Percentiles rank a stretch among this genome's conserved stretches.
phyloP scores from a whole-genome alignment of 2,113 vertebrate genomes.

The rabbit (Oryctolagus cuniculus) region DNA sequence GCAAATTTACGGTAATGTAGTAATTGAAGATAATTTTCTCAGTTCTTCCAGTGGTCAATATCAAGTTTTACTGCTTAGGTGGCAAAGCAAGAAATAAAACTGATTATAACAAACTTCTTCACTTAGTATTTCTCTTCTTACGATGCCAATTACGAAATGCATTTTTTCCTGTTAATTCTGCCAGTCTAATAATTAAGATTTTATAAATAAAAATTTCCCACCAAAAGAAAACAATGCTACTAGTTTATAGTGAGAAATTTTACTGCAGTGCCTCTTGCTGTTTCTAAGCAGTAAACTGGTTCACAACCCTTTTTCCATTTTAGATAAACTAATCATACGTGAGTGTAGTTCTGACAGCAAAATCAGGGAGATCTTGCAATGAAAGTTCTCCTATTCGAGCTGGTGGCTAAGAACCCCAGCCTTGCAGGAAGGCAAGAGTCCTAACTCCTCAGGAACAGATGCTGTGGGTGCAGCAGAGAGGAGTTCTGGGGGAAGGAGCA shows the following conservation, averaged over 20 bases:
- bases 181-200: conserved; percentile 46
- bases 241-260: background rate
- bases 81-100: conserved; percentile 70
- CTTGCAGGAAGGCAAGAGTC: conserved; percentile 28
- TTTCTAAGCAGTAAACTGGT: conserved; percentile 57
- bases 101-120: background rate
- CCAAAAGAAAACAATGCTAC: conserved; percentile 44
- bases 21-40: background rate
- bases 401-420: conserved; percentile 28
- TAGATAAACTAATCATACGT: background rate
- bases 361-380: conserved; percentile 26
- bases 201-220: conserved; percentile 50
- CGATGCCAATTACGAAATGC: conserved; percentile 49
- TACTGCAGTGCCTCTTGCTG: conserved; percentile 33
- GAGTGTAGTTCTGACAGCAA: conserved; percentile 37
- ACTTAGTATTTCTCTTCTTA: conserved; percentile 24
- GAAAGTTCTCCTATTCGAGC: conserved; percentile 39
- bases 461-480: conserved; percentile 73
- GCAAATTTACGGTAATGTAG: conserved; percentile 71
- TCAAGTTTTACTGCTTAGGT: conserved; percentile 77
- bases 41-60: conserved; percentile 62
- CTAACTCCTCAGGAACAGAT: conserved; percentile 31
- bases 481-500: conserved; percentile 63
- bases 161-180: conserved; percentile 59
- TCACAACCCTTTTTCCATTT: conserved; percentile 40